phyloP scores from a whole-genome alignment of 2,113 vertebrate genomes.

The Oxyruncus cristatus region DNA sequence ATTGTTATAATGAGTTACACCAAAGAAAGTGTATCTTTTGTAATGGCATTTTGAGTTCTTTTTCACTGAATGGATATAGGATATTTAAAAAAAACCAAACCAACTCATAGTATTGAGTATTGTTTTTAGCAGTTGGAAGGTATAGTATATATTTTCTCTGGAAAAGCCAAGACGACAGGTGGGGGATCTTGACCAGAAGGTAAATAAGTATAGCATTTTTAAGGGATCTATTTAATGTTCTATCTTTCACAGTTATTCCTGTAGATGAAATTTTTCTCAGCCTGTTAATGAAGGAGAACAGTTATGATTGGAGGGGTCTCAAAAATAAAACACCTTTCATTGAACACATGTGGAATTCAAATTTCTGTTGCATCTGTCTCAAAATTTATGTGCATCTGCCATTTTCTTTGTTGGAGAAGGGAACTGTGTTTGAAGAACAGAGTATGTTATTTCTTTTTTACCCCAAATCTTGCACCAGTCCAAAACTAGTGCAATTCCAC shows the following conservation, averaged over 20 bases:
- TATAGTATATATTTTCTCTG: neutral
- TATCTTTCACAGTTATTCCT: neutral
- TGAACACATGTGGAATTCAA: neutral
- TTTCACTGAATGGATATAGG: neutral
- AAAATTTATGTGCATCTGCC: neutral
- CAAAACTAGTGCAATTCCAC: neutral
- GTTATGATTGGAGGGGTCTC: neutral
- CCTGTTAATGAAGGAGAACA: neutral
- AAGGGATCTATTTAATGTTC: neutral
- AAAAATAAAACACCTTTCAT: neutral
- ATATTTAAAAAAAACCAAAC: neutral
- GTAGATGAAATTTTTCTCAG: neutral
- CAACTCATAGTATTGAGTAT: neutral
- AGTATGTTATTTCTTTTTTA: neutral
- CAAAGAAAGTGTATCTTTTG: neutral
- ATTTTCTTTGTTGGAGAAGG: neutral
- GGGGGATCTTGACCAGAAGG: neutral
- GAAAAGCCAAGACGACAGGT: neutral
- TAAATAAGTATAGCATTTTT: neutral
- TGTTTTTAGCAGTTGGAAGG: neutral
- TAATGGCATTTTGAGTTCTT: neutral
- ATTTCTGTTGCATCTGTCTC: neutral
- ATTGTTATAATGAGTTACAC: neutral
- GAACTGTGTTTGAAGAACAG: neutral
- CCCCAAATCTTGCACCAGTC: neutral